phyloP scores from a whole-genome alignment of 2,888 invertebrate species.

The Brachylomia viminalis region DNA sequence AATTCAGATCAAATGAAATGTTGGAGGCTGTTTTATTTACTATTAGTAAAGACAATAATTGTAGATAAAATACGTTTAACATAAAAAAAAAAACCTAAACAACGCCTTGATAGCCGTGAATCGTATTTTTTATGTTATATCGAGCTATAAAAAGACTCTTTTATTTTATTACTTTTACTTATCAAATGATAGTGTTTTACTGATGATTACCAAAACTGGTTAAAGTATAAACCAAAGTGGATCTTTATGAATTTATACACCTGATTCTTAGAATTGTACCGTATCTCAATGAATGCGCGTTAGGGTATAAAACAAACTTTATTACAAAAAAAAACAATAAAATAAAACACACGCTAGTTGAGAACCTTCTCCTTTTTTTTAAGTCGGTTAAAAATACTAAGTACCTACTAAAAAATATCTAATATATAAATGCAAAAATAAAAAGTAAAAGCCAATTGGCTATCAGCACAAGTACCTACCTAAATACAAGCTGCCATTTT shows the following conservation, averaged over 20 bases:
- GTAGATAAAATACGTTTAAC: constrained; percentile 48
- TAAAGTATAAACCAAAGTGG: background rate
- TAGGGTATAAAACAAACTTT: too few species aligned
- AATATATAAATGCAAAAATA: background rate
- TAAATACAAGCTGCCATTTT: background rate
- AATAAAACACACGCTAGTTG: too few species aligned
- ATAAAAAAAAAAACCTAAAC: constrained; percentile 38
- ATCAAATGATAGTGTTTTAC: background rate
- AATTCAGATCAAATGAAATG: constrained; percentile 56
- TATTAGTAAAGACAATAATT: constrained; percentile 27
- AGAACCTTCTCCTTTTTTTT: too few species aligned
- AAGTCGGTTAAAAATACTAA: too few species aligned
- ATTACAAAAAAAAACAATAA: background rate
- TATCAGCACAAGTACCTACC: background rate
- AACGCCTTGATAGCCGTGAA: constrained; percentile 34
- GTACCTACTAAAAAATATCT: too few species aligned
- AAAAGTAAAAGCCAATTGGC: background rate
- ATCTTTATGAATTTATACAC: background rate
- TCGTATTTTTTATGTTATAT: constrained; percentile 37
- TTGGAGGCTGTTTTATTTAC: constrained; percentile 49
- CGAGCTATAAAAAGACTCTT: constrained; percentile 9
- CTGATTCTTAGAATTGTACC: background rate
- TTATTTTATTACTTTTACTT: constrained; percentile 16
- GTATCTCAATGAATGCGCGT: fast-evolving
- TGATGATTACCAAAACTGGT: background rate